phyloP scores from a whole-genome alignment of 1,140 invertebrate species.

The Drosophila kohkoa region DNA sequence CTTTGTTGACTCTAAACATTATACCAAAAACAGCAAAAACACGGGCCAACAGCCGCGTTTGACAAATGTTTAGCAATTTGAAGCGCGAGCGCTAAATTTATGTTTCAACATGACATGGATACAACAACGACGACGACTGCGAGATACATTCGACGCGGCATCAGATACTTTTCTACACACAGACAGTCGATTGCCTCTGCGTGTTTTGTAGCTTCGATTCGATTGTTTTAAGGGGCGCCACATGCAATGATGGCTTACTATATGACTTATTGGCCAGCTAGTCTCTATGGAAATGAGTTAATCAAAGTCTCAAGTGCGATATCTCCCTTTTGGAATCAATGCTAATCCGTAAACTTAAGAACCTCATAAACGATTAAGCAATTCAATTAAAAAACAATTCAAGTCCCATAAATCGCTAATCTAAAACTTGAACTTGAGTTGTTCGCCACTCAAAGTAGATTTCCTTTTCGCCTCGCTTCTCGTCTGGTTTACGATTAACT shows the following conservation, averaged over 20 bases:
- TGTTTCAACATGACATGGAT: constrained; percentile 59
- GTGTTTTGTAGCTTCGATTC: constrained; percentile 23
- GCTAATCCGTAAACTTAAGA: constrained; percentile 5
- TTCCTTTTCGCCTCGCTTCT: no score
- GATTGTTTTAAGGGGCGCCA: constrained; percentile 7
- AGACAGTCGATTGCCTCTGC: constrained; percentile 10
- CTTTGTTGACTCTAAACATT: constrained; percentile 14
- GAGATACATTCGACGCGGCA: constrained; percentile 2
- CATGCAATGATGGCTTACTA: no score
- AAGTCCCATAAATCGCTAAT: constrained; percentile 7
- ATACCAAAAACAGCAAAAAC: background rate
- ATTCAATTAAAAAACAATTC: constrained; percentile 5
- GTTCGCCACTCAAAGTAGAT: background rate
- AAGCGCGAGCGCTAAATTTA: constrained; percentile 61
- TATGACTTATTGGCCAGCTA: background rate
- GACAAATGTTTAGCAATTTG: constrained; percentile 61
- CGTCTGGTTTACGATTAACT: background rate
- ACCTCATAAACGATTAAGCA: background rate
- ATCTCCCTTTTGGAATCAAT: background rate
- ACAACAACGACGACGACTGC: background rate
- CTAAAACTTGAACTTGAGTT: background rate
- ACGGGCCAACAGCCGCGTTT: constrained; percentile 17
- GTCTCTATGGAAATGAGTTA: background rate
- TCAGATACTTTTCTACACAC: background rate
- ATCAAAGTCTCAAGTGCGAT: background rate